Evolutionary conservation across 2,888 invertebrate genomes (phyloP).

Genomic region (Argyresthia goedartella): DNA sequence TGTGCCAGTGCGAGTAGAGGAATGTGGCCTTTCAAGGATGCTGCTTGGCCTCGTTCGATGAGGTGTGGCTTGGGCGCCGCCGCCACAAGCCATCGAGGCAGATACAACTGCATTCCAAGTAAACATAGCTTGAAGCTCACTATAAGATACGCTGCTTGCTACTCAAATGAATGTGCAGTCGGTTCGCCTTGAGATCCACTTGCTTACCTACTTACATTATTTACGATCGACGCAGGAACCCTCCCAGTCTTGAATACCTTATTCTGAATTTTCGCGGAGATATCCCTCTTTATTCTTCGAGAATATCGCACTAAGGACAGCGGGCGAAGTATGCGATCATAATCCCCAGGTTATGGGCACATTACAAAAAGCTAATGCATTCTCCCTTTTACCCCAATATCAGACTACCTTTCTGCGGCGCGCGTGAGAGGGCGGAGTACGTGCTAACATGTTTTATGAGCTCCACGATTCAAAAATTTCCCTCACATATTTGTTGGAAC

Average conservation of each 20-base stretch:
- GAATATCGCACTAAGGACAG: too few species aligned
- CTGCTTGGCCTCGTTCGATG: constrained; percentile 41
- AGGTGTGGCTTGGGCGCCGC: constrained; percentile 46
- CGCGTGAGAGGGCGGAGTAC: constrained; percentile 37
- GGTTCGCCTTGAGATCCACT: constrained; percentile 3
- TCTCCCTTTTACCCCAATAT: constrained; percentile 49
- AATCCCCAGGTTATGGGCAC: constrained; percentile 52
- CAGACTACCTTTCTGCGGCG: constrained; percentile 20
- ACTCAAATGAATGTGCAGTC: not conserved
- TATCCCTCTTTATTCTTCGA: too few species aligned
- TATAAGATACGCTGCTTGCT: not conserved
- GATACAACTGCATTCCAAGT: constrained; percentile 44
- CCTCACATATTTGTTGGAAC: constrained; percentile 18
- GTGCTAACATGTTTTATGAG: constrained; percentile 64
- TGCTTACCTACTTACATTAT: constrained; percentile 4
- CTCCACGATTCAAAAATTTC: constrained; percentile 33
- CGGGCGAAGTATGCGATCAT: constrained; percentile 22
- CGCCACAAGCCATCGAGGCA: not conserved
- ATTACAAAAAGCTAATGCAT: constrained; percentile 66
- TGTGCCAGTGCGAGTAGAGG: constrained; percentile 22
- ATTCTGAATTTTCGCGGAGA: too few species aligned
- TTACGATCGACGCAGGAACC: not conserved
- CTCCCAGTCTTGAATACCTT: too few species aligned
- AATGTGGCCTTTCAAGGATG: constrained; percentile 70
- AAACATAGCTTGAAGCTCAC: constrained; percentile 6